Conservation (phyloP, 2,888 invertebrate genomes). For the Conomelus anceps region DNA sequence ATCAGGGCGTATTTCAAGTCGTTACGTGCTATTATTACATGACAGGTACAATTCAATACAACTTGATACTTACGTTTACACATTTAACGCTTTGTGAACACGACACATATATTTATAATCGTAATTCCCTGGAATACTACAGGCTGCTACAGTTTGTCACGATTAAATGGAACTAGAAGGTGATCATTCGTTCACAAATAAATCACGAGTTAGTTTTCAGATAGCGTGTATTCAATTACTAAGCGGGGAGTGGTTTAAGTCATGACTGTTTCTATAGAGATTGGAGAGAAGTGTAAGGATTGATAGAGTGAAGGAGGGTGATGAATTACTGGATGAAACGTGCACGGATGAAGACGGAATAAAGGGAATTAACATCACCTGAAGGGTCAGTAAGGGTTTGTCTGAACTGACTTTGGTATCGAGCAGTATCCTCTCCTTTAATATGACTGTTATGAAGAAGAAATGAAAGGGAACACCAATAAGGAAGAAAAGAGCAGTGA, state of each 20-base stretch:
- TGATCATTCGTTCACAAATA: neutral
- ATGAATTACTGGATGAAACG: neutral
- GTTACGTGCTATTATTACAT: neutral
- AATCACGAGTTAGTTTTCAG: neutral
- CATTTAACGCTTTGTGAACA: neutral
- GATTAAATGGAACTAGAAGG: neutral
- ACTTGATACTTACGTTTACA: neutral
- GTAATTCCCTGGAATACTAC: neutral
- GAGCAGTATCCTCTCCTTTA: neutral
- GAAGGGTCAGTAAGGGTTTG: neutral
- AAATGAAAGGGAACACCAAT: no score
- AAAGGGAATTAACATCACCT: neutral
- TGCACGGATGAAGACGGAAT: neutral
- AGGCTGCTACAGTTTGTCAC: neutral
- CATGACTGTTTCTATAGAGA: neutral
- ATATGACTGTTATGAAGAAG: no score
- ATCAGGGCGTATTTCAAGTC: neutral
- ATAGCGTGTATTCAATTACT: neutral
- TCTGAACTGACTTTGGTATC: neutral
- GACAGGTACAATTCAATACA: neutral
- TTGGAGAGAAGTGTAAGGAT: no score
- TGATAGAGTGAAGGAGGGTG: neutral
- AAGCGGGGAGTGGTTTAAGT: neutral
- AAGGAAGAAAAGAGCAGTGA: no score
- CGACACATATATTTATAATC: neutral